Percentiles rank a stretch among this genome's conserved stretches.
Conservation (phyloP, 2,797 vertebrate genomes). For the Loriculus beryllinus region DNA sequence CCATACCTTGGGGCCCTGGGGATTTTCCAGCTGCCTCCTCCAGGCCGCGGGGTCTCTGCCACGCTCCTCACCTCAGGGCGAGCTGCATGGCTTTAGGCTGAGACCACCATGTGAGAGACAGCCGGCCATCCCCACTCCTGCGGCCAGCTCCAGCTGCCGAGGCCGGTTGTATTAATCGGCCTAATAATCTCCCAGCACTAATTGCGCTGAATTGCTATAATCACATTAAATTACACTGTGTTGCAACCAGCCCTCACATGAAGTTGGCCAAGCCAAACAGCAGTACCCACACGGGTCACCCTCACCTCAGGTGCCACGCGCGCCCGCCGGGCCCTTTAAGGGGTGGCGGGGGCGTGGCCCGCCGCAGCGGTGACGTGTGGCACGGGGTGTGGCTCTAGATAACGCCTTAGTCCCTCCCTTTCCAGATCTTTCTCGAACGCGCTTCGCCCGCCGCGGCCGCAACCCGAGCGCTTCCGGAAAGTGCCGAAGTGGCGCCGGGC, state of each 20-base stretch:
- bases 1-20: rapidly evolving
- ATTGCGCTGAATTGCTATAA: rapidly evolving
- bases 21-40: rapidly evolving
- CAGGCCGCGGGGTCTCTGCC: rapidly evolving
- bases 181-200: rapidly evolving
- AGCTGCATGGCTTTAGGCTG: not conserved
- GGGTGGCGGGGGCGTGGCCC: not conserved
- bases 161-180: rapidly evolving
- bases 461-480: constrained; percentile 64
- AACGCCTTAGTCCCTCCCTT: not conserved
- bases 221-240: rapidly evolving
- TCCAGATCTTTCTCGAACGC: constrained; percentile 78
- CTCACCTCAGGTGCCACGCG: rapidly evolving
- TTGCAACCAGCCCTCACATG: not conserved
- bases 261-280: no score
- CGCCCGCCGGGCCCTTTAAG: not conserved
- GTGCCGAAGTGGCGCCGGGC: constrained; percentile 37
- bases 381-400: not conserved
- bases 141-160: not conserved
- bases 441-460: not conserved
- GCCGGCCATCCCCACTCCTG: no score
- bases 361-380: not conserved
- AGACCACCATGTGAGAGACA: not conserved
- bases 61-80: no score
- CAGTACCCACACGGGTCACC: rapidly evolving